Conservation (phyloP, 2,113 vertebrate species). For the Calidris pugnax region DNA sequence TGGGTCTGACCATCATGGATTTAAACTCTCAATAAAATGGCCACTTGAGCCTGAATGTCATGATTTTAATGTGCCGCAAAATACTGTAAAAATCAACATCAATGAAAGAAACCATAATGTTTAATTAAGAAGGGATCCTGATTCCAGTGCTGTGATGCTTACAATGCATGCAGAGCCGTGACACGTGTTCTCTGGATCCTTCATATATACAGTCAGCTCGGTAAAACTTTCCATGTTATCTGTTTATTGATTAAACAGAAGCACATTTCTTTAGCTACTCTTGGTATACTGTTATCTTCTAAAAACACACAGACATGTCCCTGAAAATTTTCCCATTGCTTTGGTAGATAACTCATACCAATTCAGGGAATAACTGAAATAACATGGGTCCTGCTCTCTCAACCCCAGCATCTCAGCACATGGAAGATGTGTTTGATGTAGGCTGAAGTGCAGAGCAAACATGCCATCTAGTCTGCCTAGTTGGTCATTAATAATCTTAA, state of each 20-base stretch:
- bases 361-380: neutral
- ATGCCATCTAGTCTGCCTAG: neutral
- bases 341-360: neutral
- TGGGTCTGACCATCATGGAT: neutral
- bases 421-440: neutral
- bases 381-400: accelerated
- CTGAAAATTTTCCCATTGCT: neutral
- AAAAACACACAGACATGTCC: neutral
- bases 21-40: neutral
- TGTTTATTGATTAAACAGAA: neutral
- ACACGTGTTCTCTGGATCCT: neutral
- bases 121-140: neutral
- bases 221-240: neutral
- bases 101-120: neutral
- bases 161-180: neutral
- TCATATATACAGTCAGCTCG: neutral
- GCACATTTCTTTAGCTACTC: neutral
- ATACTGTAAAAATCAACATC: neutral
- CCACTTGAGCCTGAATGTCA: neutral
- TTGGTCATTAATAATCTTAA: neutral
- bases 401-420: neutral
- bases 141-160: neutral
- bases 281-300: neutral
- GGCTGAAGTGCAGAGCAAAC: neutral
- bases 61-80: neutral